These are phyloP conservation scores for Xiphophorus couchianus DNA, from an alignment of 2,113 vertebrate species.

Conservation along the genomic window DNA sequence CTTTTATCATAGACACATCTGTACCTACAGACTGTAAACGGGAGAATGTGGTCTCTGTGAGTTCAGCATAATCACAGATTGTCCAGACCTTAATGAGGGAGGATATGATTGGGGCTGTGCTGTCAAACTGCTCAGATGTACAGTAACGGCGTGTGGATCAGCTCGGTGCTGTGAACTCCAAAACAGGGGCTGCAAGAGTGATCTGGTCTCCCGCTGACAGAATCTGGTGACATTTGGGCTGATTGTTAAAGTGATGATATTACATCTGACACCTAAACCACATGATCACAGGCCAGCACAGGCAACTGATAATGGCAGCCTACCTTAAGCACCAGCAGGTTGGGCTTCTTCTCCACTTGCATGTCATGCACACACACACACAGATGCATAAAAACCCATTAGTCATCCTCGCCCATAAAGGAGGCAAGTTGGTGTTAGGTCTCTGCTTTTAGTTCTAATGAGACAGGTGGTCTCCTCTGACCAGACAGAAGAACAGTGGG, in stretches of 20 bases:
- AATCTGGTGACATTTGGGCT: constrained; percentile 26
- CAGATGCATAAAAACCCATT: not conserved
- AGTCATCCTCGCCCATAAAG: not conserved
- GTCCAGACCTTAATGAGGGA: not conserved
- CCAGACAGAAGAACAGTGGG: constrained; percentile 53
- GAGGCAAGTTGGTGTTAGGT: not conserved
- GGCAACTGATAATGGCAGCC: constrained; percentile 48
- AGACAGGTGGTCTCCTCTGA: constrained; percentile 72
- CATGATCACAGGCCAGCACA: constrained; percentile 75
- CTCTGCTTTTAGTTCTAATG: constrained; percentile 51
- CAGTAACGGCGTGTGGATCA: constrained; percentile 57
- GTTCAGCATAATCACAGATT: not conserved
- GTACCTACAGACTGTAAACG: constrained; percentile 48
- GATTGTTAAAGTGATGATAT: constrained; percentile 41
- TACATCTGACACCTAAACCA: constrained; percentile 74
- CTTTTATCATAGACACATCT: constrained; percentile 61
- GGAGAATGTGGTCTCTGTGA: constrained; percentile 8
- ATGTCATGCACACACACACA: too few species aligned
- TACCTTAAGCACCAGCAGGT: constrained; percentile 61
- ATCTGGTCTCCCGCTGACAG: constrained; percentile 17
- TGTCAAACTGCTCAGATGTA: constrained; percentile 24
- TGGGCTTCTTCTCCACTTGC: constrained; percentile 41
- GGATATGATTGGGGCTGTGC: constrained; percentile 6
- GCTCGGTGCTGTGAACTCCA: constrained; percentile 17
- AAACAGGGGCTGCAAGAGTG: not conserved